These are phyloP conservation scores for Sesia bembeciformis DNA, from an alignment of 2,888 invertebrate genomes.

Conservation along the genomic window DNA sequence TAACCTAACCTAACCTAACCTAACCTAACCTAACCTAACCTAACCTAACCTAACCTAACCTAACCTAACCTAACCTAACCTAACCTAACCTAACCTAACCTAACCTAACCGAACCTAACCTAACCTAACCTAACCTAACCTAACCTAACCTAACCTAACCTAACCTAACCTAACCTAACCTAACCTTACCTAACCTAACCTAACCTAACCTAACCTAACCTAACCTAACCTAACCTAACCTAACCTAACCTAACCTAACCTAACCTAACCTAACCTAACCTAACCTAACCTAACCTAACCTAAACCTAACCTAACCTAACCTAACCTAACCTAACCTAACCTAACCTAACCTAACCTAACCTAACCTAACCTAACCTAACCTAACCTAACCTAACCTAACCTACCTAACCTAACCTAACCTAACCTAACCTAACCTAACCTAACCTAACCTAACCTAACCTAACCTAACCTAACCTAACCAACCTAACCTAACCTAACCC, in stretches of 20 bases:
- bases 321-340: conserved; percentile 8
- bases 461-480: conserved; percentile 11
- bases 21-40: neutral
- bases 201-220: conserved; percentile 11
- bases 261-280: conserved; percentile 12
- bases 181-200: too few species aligned
- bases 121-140: conserved; percentile 9
- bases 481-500: conserved; percentile 8
- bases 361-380: conserved; percentile 10
- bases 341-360: conserved; percentile 12
- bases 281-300: too few species aligned
- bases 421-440: conserved; percentile 11
- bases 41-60: too few species aligned
- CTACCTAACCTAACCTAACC: conserved; percentile 9
- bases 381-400: conserved; percentile 8
- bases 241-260: conserved; percentile 10
- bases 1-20: neutral
- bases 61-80: neutral
- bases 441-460: conserved; percentile 8
- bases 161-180: conserved; percentile 11
- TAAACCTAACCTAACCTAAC: conserved; percentile 9
- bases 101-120: conserved; percentile 7
- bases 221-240: conserved; percentile 9
- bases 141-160: conserved; percentile 12
- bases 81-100: conserved; percentile 2